Conservation (phyloP, 23 tunicate genomes). For the Styela clava region DNA sequence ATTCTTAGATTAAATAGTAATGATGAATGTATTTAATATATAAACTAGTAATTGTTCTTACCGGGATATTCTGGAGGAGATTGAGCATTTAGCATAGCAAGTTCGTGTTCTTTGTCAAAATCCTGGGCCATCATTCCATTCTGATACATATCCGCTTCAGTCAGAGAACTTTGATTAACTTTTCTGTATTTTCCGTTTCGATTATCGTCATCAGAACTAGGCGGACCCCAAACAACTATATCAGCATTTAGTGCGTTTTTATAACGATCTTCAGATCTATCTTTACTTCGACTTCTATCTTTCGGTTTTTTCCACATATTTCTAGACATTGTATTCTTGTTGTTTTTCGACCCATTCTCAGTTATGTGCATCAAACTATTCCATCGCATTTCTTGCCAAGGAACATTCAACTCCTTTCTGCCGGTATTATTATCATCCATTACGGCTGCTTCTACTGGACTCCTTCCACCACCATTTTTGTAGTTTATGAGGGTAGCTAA, state of each 20-base stretch:
- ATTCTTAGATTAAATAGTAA: too few species aligned
- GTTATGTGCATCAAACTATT: conserved; percentile 9
- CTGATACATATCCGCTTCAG: conserved; percentile 7
- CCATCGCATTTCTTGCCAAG: conserved; percentile 29
- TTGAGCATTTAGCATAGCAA: neutral
- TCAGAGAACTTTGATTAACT: neutral
- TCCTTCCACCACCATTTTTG: neutral
- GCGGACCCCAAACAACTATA: neutral
- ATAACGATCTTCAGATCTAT: neutral
- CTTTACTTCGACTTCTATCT: neutral
- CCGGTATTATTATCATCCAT: neutral
- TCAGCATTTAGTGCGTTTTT: neutral
- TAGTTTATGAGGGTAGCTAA: neutral
- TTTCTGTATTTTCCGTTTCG: conserved; percentile 16
- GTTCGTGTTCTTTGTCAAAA: conserved; percentile 11
- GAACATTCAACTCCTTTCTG: neutral
- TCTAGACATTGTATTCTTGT: neutral
- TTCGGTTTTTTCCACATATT: conserved; percentile 20
- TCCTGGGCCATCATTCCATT: neutral
- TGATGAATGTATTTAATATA: too few species aligned
- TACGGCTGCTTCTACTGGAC: conserved; percentile 5
- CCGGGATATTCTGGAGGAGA: conserved; percentile 19
- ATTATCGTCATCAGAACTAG: conserved; percentile 17
- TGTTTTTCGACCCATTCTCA: neutral
- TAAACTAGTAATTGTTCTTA: too few species aligned